phyloP scores from a whole-genome alignment of 2,888 invertebrate genomes.

The Yponomeuta sedellus region DNA sequence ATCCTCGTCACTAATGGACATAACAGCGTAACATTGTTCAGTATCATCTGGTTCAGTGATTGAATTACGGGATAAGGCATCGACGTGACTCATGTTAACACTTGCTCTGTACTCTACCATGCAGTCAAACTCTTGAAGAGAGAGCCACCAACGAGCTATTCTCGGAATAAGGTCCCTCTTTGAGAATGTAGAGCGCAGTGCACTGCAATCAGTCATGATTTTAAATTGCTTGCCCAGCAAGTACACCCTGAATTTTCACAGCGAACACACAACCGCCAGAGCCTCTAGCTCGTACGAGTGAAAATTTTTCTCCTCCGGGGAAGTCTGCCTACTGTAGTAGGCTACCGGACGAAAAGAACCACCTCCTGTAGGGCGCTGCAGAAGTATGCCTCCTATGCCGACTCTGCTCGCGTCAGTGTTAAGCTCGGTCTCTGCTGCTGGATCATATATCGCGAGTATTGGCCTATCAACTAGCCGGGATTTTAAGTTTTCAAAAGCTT shows the following conservation, averaged over 20 bases:
- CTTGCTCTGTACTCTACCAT: slow-evolving; percentile 13
- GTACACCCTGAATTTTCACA: slow-evolving; percentile 24
- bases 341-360: neutral
- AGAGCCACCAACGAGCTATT: slow-evolving; percentile 19
- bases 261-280: slow-evolving; percentile 18
- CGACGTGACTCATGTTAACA: slow-evolving; percentile 18
- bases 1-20: slow-evolving; percentile 19
- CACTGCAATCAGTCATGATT: slow-evolving; percentile 25
- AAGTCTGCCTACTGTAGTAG: slow-evolving; percentile 3
- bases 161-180: slow-evolving; percentile 24
- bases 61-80: slow-evolving; percentile 17
- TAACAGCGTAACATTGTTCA: slow-evolving; percentile 17
- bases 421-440: slow-evolving; percentile 22
- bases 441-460: slow-evolving; percentile 27
- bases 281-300: slow-evolving; percentile 6
- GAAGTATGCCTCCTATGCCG: slow-evolving; percentile 14
- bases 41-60: neutral
- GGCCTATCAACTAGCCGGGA: neutral
- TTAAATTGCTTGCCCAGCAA: slow-evolving; percentile 23
- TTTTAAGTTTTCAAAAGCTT: slow-evolving; percentile 14
- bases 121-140: slow-evolving; percentile 14
- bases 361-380: neutral
- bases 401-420: slow-evolving; percentile 19
- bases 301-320: slow-evolving; percentile 7
- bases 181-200: slow-evolving; percentile 22